Base-by-base conservation (phyloP, 2,113 vertebrate genomes). In the Vimba vimba region DNA sequence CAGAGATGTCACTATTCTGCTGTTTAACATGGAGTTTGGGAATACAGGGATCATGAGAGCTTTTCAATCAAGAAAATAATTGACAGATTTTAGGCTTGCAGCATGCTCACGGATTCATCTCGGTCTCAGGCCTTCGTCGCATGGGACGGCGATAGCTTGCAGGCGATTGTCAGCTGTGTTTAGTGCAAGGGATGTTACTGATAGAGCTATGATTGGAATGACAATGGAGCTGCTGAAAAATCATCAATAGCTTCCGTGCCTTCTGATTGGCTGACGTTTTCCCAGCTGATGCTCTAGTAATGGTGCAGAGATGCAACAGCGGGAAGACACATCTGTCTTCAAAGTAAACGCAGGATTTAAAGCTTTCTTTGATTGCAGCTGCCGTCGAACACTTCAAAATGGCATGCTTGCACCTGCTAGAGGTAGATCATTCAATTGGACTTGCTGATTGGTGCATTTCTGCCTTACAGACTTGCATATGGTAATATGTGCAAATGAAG, bases 1-100 rank as follows among this genome's bases (percentile, higher is more conserved):
- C 85, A 77, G 85, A 82, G 60, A 33, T 75, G 71, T 83, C 77
- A 85, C 74, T 77, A 82, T 47, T 25, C 59, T 55, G 79, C 50
- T 69, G 62, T 84, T 84, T 69, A 74, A 86, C 69, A 87, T 27
- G 66, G 86, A 86, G 71, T 39, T 60, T 80, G 68, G 82, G 82
- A 82, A 82, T 87, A 82, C 57, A 57, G 23, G 0, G 13, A 73
- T 55, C 52, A 69, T 55, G 60, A 82, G 81, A 77, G 59, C 79
- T 69, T 69, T 45, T 78, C 73, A 62, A 85, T 81, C 79, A 62
- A 62, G 52, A 83, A 43, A 62, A 52, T 83, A 86, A 82, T 39
- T 83, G 73, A 64, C 64, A 81, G 82, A 69, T 77, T 86, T 86
- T 60, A 52, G 30, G 59, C 71, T 43, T 36, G 43, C 17, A 64